phyloP scores from a whole-genome alignment of 1,140 invertebrate species.

The Solenopsis invicta region DNA sequence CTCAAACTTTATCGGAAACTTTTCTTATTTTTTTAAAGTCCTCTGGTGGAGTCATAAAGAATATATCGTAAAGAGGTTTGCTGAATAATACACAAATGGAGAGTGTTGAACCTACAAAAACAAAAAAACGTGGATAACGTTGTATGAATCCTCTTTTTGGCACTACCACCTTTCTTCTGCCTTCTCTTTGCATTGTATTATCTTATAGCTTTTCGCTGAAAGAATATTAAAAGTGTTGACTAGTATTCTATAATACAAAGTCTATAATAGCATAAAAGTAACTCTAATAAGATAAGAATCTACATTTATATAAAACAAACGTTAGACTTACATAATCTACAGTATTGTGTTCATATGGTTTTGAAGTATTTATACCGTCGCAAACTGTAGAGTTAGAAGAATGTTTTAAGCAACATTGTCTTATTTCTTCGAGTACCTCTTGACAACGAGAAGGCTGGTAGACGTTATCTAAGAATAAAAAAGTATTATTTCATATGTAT shows the following conservation, averaged over 20 bases:
- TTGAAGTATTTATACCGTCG: constrained; percentile 89
- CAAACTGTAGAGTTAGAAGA: constrained; percentile 88
- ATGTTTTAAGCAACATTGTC: constrained; percentile 90
- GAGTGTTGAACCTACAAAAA: constrained; percentile 85
- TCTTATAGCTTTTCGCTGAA: constrained; percentile 77
- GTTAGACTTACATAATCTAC: constrained; percentile 83
- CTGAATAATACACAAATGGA: constrained; percentile 89
- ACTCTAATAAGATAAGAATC: constrained; percentile 31
- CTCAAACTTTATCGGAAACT: not conserved
- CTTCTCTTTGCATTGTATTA: constrained; percentile 72
- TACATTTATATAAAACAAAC: constrained; percentile 28
- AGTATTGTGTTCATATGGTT: constrained; percentile 85
- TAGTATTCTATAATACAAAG: not conserved
- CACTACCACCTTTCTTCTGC: not conserved
- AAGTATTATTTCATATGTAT: constrained; percentile 8
- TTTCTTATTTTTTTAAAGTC: constrained; percentile 45
- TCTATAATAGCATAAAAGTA: not conserved
- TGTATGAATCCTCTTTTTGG: constrained; percentile 74
- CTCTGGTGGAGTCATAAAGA: constrained; percentile 79
- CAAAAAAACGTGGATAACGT: constrained; percentile 86
- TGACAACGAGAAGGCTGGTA: constrained; percentile 90
- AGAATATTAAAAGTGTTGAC: constrained; percentile 7
- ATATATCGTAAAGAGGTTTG: constrained; percentile 91
- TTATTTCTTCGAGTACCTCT: constrained; percentile 89
- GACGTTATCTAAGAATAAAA: constrained; percentile 88